A percentile compares a stretch with the other conserved stretches of the same genome.
phyloP scores from a whole-genome alignment of 2,113 vertebrate species.

The Phylloscopus trochilus region DNA sequence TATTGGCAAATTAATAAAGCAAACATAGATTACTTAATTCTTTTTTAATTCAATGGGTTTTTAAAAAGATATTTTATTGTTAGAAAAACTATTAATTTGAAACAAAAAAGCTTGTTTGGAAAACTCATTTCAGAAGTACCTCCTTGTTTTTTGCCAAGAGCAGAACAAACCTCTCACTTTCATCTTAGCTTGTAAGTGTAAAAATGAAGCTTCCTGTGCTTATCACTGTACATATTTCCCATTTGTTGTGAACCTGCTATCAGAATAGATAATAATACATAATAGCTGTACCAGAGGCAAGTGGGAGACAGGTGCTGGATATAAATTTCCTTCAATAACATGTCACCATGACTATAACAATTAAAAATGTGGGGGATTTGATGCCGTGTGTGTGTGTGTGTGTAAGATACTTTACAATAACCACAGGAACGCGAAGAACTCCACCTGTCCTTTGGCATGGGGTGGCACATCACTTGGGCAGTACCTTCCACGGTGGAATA shows the following conservation, averaged over 20 bases:
- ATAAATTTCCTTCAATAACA: not conserved
- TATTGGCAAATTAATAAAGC: not conserved
- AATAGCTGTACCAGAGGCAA: not conserved
- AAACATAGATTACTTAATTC: not conserved
- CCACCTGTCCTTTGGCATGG: accelerated
- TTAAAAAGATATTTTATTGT: not conserved
- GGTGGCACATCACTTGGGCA: not conserved
- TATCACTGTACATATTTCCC: not conserved
- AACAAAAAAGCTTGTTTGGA: not conserved
- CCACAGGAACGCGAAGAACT: accelerated
- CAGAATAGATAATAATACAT: not conserved
- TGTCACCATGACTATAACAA: not conserved
- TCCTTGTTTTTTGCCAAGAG: not conserved
- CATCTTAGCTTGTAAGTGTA: not conserved
- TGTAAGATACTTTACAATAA: not conserved
- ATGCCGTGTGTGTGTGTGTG: not conserved
- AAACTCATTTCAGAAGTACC: not conserved
- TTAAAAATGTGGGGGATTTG: not conserved
- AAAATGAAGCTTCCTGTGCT: not conserved
- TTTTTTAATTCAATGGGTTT: not conserved
- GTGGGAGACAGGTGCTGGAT: not conserved
- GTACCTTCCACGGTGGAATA: not conserved
- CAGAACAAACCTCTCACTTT: not conserved
- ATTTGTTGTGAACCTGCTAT: not conserved
- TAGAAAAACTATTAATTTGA: not conserved